Conservation (phyloP, 2,113 vertebrate genomes). For the Indicator indicator region DNA sequence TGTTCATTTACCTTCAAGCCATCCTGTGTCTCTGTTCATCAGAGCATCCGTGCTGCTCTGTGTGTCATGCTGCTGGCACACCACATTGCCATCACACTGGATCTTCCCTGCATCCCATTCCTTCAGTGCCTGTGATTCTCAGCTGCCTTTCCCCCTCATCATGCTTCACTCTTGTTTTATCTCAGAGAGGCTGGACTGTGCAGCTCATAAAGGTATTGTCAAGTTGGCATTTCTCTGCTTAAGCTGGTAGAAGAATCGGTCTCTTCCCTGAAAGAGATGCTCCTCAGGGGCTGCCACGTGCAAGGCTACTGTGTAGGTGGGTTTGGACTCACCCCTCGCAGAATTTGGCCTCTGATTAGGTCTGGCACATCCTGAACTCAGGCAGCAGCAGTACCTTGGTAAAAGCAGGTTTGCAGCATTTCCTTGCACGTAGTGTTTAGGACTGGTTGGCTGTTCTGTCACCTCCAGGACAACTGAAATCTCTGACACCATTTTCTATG, state of each 20-base stretch:
- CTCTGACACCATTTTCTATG: not conserved
- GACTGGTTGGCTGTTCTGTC: not conserved
- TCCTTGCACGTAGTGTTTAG: not conserved
- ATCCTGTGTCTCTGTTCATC: not conserved
- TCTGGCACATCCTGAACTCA: not conserved
- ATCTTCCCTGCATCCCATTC: not conserved
- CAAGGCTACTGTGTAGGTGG: not conserved
- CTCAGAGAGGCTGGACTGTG: not conserved
- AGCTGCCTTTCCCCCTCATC: not conserved
- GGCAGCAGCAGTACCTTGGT: not conserved
- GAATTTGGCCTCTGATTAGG: not conserved
- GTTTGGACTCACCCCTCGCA: not conserved
- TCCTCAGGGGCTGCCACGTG: rapidly evolving
- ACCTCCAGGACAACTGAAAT: not conserved
- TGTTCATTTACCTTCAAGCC: not conserved
- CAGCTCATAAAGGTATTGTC: not conserved
- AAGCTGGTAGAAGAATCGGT: not conserved
- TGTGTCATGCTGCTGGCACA: not conserved
- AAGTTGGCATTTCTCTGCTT: not conserved
- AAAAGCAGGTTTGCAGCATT: not conserved
- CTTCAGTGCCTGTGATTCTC: not conserved
- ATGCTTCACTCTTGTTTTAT: not conserved
- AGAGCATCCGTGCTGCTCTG: not conserved
- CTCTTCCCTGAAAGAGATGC: not conserved
- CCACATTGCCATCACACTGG: rapidly evolving